Evolutionary conservation across 1,140 invertebrate species (phyloP).

Genomic region (Drosophila varians): DNA sequence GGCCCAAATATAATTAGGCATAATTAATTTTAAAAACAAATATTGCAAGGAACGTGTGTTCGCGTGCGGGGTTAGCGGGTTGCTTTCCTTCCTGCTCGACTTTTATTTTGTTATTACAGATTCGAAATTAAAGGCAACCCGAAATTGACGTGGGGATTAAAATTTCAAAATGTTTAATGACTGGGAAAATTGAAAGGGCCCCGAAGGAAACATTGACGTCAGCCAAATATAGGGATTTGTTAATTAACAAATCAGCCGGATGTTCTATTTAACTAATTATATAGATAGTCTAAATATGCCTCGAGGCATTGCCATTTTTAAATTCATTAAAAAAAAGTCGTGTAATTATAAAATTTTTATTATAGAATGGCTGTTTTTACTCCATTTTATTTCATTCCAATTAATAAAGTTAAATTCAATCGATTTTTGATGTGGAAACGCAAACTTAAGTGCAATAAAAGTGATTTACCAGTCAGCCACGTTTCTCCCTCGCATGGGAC

Average conservation of each 20-base stretch:
- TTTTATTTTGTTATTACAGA: background rate
- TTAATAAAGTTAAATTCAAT: too few relatives aligned
- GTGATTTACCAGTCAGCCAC: background rate
- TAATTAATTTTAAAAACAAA: constrained; percentile 73
- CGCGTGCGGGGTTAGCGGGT: constrained; percentile 1
- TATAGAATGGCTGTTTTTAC: too few relatives aligned
- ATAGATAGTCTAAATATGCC: too few relatives aligned
- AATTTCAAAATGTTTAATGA: constrained; percentile 45
- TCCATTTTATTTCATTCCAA: too few relatives aligned
- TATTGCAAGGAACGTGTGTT: constrained; percentile 52
- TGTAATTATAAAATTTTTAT: too few relatives aligned
- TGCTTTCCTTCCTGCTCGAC: background rate
- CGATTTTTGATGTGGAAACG: background rate
- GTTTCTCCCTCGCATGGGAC: constrained; percentile 2
- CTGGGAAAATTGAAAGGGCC: constrained; percentile 26
- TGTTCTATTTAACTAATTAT: background rate
- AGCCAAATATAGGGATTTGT: background rate
- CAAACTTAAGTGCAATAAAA: background rate
- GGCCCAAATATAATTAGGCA: constrained; percentile 64
- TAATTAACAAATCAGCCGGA: background rate
- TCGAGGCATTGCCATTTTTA: too few relatives aligned
- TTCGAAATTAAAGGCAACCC: constrained; percentile 8
- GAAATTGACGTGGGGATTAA: constrained; percentile 12
- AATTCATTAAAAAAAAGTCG: too few relatives aligned
- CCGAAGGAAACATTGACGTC: constrained; percentile 14